Evolutionary conservation across 2,797 vertebrate species (phyloP).

Genomic region (Anomalospiza imberbis): DNA sequence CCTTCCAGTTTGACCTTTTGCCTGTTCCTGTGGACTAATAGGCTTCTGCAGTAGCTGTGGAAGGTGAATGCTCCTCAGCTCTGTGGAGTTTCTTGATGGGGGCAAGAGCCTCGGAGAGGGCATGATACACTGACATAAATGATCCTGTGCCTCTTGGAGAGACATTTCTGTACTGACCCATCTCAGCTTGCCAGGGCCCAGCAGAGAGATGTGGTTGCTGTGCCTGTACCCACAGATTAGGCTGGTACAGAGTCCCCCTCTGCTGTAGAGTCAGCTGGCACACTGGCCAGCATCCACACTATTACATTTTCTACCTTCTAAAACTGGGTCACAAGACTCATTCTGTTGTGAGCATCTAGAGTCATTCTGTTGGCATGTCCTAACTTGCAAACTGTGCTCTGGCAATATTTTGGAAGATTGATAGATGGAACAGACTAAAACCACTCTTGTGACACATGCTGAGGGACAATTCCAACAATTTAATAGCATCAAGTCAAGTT

Average conservation of each 20-base stretch:
- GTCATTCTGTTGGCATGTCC: background rate
- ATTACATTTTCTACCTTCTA: background rate
- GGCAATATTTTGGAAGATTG: slow-evolving; percentile 7
- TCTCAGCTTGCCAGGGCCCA: background rate
- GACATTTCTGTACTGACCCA: background rate
- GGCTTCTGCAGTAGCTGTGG: background rate
- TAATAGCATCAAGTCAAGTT: background rate
- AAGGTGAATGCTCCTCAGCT: background rate
- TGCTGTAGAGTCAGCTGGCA: background rate
- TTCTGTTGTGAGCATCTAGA: background rate
- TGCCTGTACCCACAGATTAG: background rate
- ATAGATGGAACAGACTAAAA: slow-evolving; percentile 10
- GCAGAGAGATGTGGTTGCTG: background rate
- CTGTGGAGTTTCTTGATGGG: background rate
- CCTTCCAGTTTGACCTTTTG: background rate
- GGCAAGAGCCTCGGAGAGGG: background rate
- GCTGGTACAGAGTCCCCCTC: background rate
- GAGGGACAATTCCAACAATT: slow-evolving; percentile 22
- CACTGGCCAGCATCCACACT: background rate
- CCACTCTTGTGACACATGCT: slow-evolving; percentile 16
- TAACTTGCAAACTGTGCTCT: slow-evolving; percentile 1
- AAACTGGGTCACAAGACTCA: background rate
- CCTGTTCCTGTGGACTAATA: background rate
- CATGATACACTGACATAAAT: background rate
- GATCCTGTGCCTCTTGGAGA: background rate